Percentiles rank a stretch among this genome's conserved stretches.
Conservation (phyloP, 2,797 vertebrate species). For the Hipposideros larvatus region DNA sequence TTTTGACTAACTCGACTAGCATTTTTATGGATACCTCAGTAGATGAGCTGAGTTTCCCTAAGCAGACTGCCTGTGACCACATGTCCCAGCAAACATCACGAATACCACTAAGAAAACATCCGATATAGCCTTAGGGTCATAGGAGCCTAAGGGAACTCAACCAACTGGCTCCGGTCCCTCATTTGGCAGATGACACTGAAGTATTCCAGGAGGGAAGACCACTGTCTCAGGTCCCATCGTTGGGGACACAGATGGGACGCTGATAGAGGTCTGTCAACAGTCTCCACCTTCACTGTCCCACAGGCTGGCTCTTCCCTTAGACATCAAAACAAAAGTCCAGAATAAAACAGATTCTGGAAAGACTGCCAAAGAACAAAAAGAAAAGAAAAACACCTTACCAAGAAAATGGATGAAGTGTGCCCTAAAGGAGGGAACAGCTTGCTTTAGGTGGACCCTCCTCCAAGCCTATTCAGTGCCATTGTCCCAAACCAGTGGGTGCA, state of each 20-base stretch:
- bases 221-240: background rate
- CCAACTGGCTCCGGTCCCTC: background rate
- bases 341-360: background rate
- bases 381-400: background rate
- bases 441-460: too few species aligned
- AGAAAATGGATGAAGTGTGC: background rate
- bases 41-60: background rate
- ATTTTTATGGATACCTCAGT: background rate
- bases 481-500: background rate
- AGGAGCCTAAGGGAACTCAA: background rate
- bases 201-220: background rate
- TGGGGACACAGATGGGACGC: background rate
- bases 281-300: rapidly evolving
- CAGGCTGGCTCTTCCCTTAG: background rate
- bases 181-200: background rate
- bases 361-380: background rate
- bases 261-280: background rate
- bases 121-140: background rate
- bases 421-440: too few species aligned
- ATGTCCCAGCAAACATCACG: background rate
- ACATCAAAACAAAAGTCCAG: background rate
- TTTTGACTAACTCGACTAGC: background rate
- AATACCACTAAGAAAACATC: background rate
- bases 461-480: background rate
- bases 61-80: background rate